Percentiles rank a stretch among this genome's conserved stretches.
Conservation (phyloP, 2,113 vertebrate genomes). For the Myotis yumanensis region DNA sequence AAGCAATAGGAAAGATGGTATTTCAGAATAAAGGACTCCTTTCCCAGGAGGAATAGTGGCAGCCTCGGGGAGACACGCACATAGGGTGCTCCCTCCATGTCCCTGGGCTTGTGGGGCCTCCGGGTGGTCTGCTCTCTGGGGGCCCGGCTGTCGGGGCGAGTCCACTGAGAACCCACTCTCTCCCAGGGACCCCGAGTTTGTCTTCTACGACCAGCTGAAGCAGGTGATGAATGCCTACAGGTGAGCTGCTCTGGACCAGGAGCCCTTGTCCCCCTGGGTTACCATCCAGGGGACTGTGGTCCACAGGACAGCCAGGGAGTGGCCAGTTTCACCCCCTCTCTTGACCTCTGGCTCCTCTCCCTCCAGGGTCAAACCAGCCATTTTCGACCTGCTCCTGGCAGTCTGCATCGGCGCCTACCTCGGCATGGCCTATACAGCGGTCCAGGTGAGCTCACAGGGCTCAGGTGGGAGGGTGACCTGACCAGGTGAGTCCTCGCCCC, state of each 20-base stretch:
- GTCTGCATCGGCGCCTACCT: slow-evolving; percentile 97
- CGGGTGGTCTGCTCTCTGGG: not conserved
- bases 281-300: rapidly evolving
- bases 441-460: slow-evolving; percentile 87
- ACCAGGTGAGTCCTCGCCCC: not conserved
- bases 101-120: not conserved
- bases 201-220: slow-evolving; percentile 99
- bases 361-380: slow-evolving; percentile 96
- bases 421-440: slow-evolving; percentile 93
- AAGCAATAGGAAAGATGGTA: not conserved
- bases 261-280: not conserved
- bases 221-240: slow-evolving; percentile 99
- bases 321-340: rapidly evolving
- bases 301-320: not conserved
- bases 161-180: slow-evolving; percentile 47
- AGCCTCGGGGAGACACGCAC: no score
- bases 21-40: not conserved
- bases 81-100: no score
- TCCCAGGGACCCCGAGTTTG: slow-evolving; percentile 97
- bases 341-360: not conserved
- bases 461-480: rapidly evolving
- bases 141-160: rapidly evolving
- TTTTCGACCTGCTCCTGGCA: slow-evolving; percentile 97
- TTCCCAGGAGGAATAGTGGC: not conserved
- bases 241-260: slow-evolving; percentile 79